Percentiles rank a stretch among this genome's conserved stretches.
These are phyloP conservation scores for Passerculus sandwichensis DNA, from an alignment of 2,797 vertebrate species.

Conservation along the genomic window DNA sequence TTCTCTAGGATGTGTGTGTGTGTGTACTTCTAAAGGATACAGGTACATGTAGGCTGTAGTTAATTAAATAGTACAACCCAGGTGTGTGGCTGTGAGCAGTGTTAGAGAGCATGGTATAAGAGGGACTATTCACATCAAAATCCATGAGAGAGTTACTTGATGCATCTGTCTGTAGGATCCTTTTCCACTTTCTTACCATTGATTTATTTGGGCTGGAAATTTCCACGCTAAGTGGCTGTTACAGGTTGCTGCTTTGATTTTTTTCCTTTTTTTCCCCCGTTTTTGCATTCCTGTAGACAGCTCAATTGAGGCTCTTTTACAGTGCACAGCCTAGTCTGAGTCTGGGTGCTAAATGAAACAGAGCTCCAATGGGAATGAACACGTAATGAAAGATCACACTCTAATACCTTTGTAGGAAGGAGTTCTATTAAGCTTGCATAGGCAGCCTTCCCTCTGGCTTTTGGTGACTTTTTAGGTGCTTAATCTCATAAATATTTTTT, in stretches of 20 bases:
- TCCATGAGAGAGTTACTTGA: background rate
- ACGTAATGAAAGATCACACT: background rate
- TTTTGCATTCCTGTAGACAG: background rate
- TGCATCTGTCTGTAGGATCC: background rate
- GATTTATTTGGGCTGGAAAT: background rate
- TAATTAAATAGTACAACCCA: background rate
- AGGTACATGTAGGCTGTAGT: background rate
- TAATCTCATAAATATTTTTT: conserved; percentile 10
- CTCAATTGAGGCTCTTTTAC: background rate
- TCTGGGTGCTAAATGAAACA: background rate
- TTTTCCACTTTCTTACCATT: background rate
- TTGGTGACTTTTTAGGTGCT: conserved; percentile 5
- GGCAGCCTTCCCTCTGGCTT: background rate
- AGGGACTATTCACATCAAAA: background rate
- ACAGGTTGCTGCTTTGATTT: background rate
- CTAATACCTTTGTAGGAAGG: background rate
- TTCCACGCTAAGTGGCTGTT: background rate
- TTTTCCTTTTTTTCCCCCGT: fast-evolving
- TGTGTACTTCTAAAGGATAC: background rate
- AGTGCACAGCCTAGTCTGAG: background rate
- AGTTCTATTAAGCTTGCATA: background rate
- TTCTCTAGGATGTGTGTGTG: background rate
- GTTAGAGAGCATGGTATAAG: background rate
- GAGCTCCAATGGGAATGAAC: background rate
- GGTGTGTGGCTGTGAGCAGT: fast-evolving